A percentile compares a stretch with the other conserved stretches of the same genome.
Evolutionary conservation across 2,113 vertebrate species (phyloP).

Genomic region (Corythoichthys haematopterus): DNA sequence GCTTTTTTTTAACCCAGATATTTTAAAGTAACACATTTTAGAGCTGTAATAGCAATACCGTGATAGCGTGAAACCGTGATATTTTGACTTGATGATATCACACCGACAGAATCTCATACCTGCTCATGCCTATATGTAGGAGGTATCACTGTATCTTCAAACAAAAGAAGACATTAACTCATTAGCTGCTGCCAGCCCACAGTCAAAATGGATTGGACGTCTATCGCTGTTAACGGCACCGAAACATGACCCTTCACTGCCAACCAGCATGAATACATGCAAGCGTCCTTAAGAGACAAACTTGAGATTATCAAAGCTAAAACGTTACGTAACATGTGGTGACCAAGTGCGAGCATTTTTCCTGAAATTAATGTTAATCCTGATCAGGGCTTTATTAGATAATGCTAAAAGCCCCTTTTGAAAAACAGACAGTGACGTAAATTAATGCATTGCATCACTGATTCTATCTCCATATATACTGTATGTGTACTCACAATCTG

Average conservation of each 20-base stretch:
- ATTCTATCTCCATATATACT: not conserved
- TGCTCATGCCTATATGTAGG: too few relatives aligned
- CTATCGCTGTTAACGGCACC: too few relatives aligned
- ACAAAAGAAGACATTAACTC: too few relatives aligned
- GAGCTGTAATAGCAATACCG: too few relatives aligned
- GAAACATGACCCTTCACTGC: conserved; percentile 12
- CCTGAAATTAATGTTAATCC: conserved; percentile 37
- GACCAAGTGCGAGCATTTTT: conserved; percentile 30
- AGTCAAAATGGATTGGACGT: too few relatives aligned
- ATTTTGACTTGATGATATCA: too few relatives aligned
- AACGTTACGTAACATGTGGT: conserved; percentile 61
- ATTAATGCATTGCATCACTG: not conserved
- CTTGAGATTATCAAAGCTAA: conserved; percentile 68
- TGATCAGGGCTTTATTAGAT: conserved; percentile 18
- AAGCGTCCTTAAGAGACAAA: conserved; percentile 44
- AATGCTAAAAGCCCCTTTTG: conserved; percentile 2
- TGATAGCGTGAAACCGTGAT: too few relatives aligned
- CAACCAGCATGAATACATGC: not conserved
- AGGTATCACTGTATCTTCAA: not conserved
- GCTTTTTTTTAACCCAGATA: too few relatives aligned
- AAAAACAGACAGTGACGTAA: not conserved
- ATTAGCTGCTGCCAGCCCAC: conserved; percentile 1
- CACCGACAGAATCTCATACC: too few relatives aligned
- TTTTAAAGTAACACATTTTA: too few relatives aligned
- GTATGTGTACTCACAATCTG: conserved; percentile 72